phyloP scores from a whole-genome alignment of 2,113 vertebrate genomes.

The Oreochromis spilurus region DNA sequence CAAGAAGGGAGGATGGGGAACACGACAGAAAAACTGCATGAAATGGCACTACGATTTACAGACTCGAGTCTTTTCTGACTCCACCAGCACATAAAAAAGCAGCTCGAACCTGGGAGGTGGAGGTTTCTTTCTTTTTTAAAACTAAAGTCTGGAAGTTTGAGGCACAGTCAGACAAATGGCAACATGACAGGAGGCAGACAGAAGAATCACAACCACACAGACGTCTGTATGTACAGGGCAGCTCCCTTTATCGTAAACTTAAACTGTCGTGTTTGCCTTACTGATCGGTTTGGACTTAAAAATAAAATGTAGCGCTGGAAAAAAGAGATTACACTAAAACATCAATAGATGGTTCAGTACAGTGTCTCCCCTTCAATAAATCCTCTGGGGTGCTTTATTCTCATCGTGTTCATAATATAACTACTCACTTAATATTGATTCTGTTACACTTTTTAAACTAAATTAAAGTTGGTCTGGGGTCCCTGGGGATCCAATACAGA shows the following conservation, averaged over 20 bases:
- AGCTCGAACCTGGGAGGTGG: neutral
- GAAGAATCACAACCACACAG: neutral
- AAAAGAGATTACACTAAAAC: neutral
- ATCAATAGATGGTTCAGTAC: neutral
- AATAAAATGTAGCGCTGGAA: neutral
- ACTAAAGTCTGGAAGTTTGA: neutral
- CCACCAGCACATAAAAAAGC: neutral
- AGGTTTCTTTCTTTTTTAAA: neutral
- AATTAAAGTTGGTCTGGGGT: neutral
- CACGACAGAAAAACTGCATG: neutral
- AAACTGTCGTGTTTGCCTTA: neutral
- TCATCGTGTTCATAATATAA: neutral
- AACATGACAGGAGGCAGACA: neutral
- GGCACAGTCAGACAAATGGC: constrained; percentile 18
- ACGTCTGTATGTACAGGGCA: constrained; percentile 4
- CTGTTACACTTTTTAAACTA: neutral
- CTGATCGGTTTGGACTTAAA: neutral
- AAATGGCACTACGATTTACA: constrained; percentile 7
- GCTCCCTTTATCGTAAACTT: neutral
- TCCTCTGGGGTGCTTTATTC: neutral
- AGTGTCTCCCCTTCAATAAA: neutral
- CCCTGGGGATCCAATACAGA: neutral
- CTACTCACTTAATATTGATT: neutral
- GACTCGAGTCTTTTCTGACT: neutral
- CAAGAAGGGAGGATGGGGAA: neutral